Base-by-base conservation (phyloP, 1,140 invertebrate genomes). In the Bombus sibiricus region DNA sequence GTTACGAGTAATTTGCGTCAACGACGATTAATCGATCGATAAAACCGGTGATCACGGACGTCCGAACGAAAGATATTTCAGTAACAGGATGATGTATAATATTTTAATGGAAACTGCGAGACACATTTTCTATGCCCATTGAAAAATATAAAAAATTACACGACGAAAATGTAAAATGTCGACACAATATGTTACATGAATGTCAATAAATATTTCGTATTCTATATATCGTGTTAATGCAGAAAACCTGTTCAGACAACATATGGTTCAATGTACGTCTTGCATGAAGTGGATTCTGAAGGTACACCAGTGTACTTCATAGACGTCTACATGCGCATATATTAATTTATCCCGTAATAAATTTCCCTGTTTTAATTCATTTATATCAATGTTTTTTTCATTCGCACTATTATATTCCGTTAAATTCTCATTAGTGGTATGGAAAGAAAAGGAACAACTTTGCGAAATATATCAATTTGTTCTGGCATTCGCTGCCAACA, bases 1-100 rank as follows among this genome's bases (percentile, higher is more conserved):
- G 72, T 84, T 78, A 72, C 57, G 28, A 69, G 18, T 37, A 75
- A 77, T 78, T 69, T 47, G 68, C 25, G 47, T 80, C 75, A 72
- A 71, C 39, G 41, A 1, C 57, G 53, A 73, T 73, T 47, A 64
- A 80, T 72, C 43, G 53, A 72, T 85, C 32, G 39, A 39, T 22
- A 39, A 34, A 43, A 34, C 15, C 22, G 28, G 37, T 2, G 25
- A 41, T 39, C 18, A 28, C 13, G 28, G 25, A 32, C 10, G 47
- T 62, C 57, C 57, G 32, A 5, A 62, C n/a, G 64, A 34, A 64
- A 71, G 25, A 69, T 71, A 71, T 71, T 64, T 71, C 37, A n/a
- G n/a, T 68, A 75, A 28, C 25, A 39, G 57, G n/a, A 18, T 68
- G 83, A n/a, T 47, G 53, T 53, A 37, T 62, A 59, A 72, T 72